These are phyloP conservation scores for Leguminivora glycinivorella DNA, from an alignment of 1,140 invertebrate genomes.

Conservation along the genomic window DNA sequence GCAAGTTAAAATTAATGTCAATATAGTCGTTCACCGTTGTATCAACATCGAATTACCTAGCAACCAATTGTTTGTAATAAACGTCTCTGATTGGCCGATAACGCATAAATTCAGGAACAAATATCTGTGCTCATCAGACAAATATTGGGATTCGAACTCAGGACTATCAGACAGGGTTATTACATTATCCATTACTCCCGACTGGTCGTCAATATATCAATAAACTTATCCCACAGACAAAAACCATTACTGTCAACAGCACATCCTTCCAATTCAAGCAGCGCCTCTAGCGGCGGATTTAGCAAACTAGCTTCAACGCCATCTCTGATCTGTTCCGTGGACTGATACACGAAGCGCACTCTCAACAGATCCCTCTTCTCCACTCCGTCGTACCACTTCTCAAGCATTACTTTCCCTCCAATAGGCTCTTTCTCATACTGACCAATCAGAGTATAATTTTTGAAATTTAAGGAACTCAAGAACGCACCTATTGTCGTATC, in stretches of 20 bases:
- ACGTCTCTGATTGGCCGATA: too few relatives aligned
- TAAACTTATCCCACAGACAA: constrained; percentile 62
- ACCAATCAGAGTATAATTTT: constrained; percentile 44
- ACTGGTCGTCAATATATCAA: constrained; percentile 46
- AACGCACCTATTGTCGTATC: constrained; percentile 23
- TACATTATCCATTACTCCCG: too few relatives aligned
- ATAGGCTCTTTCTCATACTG: constrained; percentile 59
- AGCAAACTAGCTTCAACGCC: constrained; percentile 39
- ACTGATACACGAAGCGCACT: constrained; percentile 63
- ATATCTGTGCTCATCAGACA: too few relatives aligned
- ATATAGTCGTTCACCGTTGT: too few relatives aligned
- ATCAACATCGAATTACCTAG: too few relatives aligned
- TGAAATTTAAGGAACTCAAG: constrained; percentile 36
- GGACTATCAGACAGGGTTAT: too few relatives aligned
- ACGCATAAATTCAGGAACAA: too few relatives aligned
- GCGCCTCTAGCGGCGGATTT: constrained; percentile 47
- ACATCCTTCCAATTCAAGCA: constrained; percentile 54
- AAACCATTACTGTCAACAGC: constrained; percentile 48
- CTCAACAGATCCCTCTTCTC: constrained; percentile 48
- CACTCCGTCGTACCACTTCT: constrained; percentile 55
- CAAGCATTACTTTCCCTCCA: constrained; percentile 66
- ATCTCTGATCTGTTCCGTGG: constrained; percentile 51
- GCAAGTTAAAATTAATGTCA: too few relatives aligned
- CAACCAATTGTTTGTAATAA: too few relatives aligned
- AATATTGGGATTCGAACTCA: too few relatives aligned